Evolutionary conservation across 2,888 invertebrate genomes (phyloP), one percentile per base, ranked within the genome.

Genomic region (Diarsia rubi): DNA sequence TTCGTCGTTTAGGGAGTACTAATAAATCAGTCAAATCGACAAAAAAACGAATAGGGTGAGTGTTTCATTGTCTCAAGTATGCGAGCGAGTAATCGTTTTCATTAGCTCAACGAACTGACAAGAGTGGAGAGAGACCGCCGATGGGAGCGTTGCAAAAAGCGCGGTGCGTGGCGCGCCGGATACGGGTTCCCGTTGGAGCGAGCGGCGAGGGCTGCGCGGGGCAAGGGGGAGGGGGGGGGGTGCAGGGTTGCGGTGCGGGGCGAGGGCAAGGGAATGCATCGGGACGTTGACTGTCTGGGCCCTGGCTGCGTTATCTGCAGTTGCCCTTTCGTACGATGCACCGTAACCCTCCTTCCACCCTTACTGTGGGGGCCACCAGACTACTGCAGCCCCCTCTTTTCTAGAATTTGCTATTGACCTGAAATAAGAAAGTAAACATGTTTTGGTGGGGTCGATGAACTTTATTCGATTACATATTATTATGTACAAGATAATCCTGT

Each of bases 251-350:
- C 59, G 31, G 59, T 19, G 59, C 59, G 59, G 63, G 47, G 64
- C 24, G 63, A 42, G 69, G 89, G 88, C 88, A 86, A 90, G 92
- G 92, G 93, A 93, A 92, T 94, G 95, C 95, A 95, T 94, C 94
- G 95, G 96, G 95, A 95, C 96, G 93, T 96, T 96, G 96, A 96
- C 96, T 96, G 96, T 96, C 96, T 96, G 96, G 95, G 93, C 91
- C 93, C 92, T 91, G 94, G 93, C 91, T 92, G 94, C 93, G 94
- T 94, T 96, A 96, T 96, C 96, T 96, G 96, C 96, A 96, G 95
- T 96, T 95, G 96, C 96, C 96, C 96, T 96, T 96, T 95, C 93
- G 95, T 95, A 94, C 95, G 95, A 95, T 96, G 96, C 95, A 95
- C 96, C 91, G 93, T 94, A 92, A 92, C 95, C 94, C 94, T 93